Conservation (phyloP, 2,888 invertebrate genomes). For the Drosophila glabriapex region DNA sequence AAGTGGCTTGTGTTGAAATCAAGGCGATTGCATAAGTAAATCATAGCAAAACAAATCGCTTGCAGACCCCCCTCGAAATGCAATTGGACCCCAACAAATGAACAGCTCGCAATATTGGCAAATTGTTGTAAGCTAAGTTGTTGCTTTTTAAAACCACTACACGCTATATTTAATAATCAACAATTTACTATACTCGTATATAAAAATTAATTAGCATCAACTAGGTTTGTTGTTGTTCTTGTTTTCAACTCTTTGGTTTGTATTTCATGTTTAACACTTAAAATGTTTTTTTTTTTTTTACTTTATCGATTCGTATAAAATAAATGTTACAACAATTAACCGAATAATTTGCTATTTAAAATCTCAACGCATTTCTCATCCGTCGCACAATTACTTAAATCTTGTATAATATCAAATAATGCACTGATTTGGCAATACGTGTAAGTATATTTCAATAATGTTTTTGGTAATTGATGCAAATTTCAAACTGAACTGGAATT, state of each 20-base stretch:
- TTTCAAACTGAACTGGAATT: constrained; percentile 47
- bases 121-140: constrained; percentile 55
- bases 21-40: constrained; percentile 23
- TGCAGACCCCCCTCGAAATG: constrained; percentile 13
- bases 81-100: constrained; percentile 24
- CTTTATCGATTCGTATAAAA: constrained; percentile 59
- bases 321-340: constrained; percentile 77
- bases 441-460: constrained; percentile 37
- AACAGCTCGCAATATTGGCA: constrained; percentile 34
- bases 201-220: constrained; percentile 78
- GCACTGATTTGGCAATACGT: constrained; percentile 69
- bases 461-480: constrained; percentile 58
- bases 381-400: constrained; percentile 45
- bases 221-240: constrained; percentile 58
- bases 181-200: constrained; percentile 75
- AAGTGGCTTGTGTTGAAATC: constrained; percentile 18
- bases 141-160: constrained; percentile 73
- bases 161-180: constrained; percentile 79
- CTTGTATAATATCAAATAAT: constrained; percentile 74
- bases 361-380: constrained; percentile 50
- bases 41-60: constrained; percentile 6
- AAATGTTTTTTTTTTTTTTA: constrained; percentile 43
- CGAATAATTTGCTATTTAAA: constrained; percentile 79
- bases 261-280: constrained; percentile 73
- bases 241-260: constrained; percentile 74